Evolutionary conservation across 2,797 vertebrate genomes (phyloP), one percentile per base, ranked within the genome.

Genomic region (Microctenopoma steveboyesi): DNA sequence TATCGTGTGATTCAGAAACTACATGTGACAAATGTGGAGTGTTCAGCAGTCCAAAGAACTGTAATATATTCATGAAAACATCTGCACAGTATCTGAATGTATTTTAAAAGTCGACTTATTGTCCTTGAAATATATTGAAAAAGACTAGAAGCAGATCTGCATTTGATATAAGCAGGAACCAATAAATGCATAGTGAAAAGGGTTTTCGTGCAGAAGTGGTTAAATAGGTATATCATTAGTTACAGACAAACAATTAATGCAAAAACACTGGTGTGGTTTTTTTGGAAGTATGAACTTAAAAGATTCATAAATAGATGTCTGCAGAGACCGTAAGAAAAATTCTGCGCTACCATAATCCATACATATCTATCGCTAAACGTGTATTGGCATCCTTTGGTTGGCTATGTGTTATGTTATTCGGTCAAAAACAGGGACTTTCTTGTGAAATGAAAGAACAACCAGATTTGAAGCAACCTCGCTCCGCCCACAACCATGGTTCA

Each of bases 1-100:
- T n/a, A 7, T n/a, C n/a, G 43, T 63, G 22, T 22, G 22, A 57
- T 63, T 70, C 43, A 71, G 51, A 50, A 76, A 62, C 7, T 46
- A 27, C 35, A 71, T 4, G 2, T 42, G 58, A 49, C 59, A 51
- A 59, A 46, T 15, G 7, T 70, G 48, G 25, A 53, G 39, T 6
- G 45, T 52, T 49, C 63, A 51, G 82, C 71, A 58, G 54, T 73
- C 28, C 43, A 40, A 62, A 27, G 11, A 77, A 60, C 30, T 85
- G 78, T 78, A 30, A 74, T 76, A 59, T 81, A 73, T 55, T 46
- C 67, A 65, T 79, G 58, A 59, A 78, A 86, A 76, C 52, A 74
- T 51, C 63, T 86, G 74, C 74, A 86, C 75, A 84, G 65, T 78
- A 81, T 87, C 72, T 82, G 83, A 86, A 86, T 88, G 85, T 85